These are phyloP conservation scores for Channallabes apus DNA, from an alignment of 2,797 vertebrate genomes.

Conservation along the genomic window DNA sequence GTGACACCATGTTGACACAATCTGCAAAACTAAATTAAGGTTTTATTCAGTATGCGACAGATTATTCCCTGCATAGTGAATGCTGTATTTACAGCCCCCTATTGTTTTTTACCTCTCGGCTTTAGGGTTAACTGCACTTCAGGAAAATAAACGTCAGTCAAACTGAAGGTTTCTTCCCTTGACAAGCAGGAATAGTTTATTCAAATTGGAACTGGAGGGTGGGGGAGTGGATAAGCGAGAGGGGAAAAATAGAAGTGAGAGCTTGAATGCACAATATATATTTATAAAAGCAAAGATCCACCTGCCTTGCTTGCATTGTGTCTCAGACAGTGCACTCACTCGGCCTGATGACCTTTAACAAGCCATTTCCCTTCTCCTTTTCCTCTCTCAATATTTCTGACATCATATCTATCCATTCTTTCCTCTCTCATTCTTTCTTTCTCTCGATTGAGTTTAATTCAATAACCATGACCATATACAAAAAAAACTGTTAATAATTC, in stretches of 20 bases:
- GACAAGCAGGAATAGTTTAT: slow-evolving; percentile 87
- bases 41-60: slow-evolving; percentile 8
- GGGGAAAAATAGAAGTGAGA: slow-evolving; percentile 68
- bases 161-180: slow-evolving; percentile 78
- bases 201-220: slow-evolving; percentile 74
- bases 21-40: slow-evolving; percentile 12
- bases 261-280: slow-evolving; percentile 90
- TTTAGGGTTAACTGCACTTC: slow-evolving; percentile 72
- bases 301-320: slow-evolving; percentile 83
- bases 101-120: slow-evolving; percentile 56
- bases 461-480: not conserved
- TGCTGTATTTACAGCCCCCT: slow-evolving; percentile 18
- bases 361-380: slow-evolving; percentile 60
- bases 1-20: not conserved
- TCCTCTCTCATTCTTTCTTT: slow-evolving; percentile 19
- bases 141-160: slow-evolving; percentile 78
- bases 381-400: slow-evolving; percentile 26
- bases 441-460: slow-evolving; percentile 1
- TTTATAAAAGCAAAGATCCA: slow-evolving; percentile 76
- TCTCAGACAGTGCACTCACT: slow-evolving; percentile 87
- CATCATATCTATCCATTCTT: slow-evolving; percentile 5
- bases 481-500: not conserved
- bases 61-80: slow-evolving; percentile 1
- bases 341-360: slow-evolving; percentile 93
- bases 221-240: slow-evolving; percentile 53